Conservation (phyloP, 1,140 invertebrate species). For the Bombus waltoni region DNA sequence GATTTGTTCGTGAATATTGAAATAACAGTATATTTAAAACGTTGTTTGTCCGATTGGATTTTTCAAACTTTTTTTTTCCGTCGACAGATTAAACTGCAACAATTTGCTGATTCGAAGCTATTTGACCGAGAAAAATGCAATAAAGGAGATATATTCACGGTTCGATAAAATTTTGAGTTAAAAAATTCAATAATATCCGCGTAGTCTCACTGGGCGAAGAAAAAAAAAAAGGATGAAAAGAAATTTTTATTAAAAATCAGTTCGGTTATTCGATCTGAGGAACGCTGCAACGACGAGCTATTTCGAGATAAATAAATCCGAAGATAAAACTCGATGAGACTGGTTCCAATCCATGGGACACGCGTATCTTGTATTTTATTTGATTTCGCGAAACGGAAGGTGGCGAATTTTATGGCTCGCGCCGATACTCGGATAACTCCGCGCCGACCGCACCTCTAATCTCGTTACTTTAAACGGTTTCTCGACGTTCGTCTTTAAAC, state of each 20-base stretch:
- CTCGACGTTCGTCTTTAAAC: slow-evolving; percentile 32
- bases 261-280: not conserved
- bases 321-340: no score
- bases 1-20: not conserved
- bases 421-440: not conserved
- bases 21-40: not conserved
- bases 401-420: not conserved
- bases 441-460: not conserved
- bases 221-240: not conserved
- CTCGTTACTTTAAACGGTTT: slow-evolving; percentile 12
- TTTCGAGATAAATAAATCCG: no score
- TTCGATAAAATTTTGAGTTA: not conserved
- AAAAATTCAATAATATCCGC: not conserved
- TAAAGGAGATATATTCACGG: not conserved
- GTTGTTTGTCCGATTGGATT: not conserved
- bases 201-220: not conserved
- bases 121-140: not conserved
- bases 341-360: no score
- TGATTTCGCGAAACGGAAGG: not conserved
- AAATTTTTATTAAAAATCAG: not conserved
- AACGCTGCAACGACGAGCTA: no score
- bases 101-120: not conserved
- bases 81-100: not conserved
- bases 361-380: not conserved
- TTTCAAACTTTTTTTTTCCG: not conserved